A percentile compares a stretch with the other conserved stretches of the same genome.
Conservation (phyloP, 2,888 invertebrate species). For the Megastigmus dorsalis region DNA sequence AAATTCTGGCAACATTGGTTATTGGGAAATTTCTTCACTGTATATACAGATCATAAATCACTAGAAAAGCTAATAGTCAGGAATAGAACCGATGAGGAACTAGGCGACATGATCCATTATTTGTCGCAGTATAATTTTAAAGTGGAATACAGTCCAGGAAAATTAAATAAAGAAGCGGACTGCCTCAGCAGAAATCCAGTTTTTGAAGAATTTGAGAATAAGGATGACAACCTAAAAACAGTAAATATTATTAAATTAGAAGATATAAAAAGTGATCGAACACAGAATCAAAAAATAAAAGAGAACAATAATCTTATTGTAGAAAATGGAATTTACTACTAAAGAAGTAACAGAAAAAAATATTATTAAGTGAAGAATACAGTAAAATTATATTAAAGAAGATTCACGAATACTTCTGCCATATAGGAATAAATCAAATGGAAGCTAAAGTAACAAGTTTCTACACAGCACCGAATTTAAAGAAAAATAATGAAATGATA, state of each 20-base stretch:
- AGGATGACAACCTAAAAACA: too few species aligned
- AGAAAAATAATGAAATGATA: slow-evolving; percentile 55
- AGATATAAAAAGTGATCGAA: slow-evolving; percentile 56
- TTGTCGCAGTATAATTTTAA: slow-evolving; percentile 58
- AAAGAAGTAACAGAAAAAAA: slow-evolving; percentile 44
- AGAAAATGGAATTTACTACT: slow-evolving; percentile 49
- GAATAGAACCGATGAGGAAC: slow-evolving; percentile 54
- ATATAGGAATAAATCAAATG: slow-evolving; percentile 50
- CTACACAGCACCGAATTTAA: slow-evolving; percentile 42
- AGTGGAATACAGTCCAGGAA: slow-evolving; percentile 56
- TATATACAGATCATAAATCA: slow-evolving; percentile 57
- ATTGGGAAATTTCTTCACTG: slow-evolving; percentile 51
- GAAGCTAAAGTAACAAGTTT: slow-evolving; percentile 22
- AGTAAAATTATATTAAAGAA: slow-evolving; percentile 41
- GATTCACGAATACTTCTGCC: slow-evolving; percentile 40
- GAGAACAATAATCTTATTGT: slow-evolving; percentile 1
- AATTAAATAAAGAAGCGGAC: slow-evolving; percentile 57
- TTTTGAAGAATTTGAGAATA: slow-evolving; percentile 48
- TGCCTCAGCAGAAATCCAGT: slow-evolving; percentile 58
- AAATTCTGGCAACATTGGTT: slow-evolving; percentile 57
- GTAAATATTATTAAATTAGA: too few species aligned
- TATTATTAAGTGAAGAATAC: slow-evolving; percentile 48
- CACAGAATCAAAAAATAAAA: slow-evolving; percentile 38
- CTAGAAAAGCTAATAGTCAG: slow-evolving; percentile 57
- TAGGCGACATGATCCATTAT: slow-evolving; percentile 53